A percentile compares a stretch with the other conserved stretches of the same genome.
Conservation (phyloP, 2,888 invertebrate genomes). For the Andrena bucephala region DNA sequence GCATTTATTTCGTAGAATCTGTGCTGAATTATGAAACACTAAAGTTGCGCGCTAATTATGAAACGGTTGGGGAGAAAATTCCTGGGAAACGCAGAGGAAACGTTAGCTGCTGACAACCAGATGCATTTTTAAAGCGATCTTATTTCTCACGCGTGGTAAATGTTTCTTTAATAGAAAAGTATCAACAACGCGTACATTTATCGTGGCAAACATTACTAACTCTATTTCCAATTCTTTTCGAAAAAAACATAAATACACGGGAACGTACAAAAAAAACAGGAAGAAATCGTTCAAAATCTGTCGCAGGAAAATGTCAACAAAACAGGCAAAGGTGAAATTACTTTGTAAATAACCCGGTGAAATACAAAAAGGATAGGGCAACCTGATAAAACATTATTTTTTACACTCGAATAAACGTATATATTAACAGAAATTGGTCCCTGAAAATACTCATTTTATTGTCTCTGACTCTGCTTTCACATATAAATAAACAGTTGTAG, state of each 20-base stretch:
- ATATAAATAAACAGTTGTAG: background rate
- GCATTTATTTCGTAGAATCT: slow-evolving; percentile 12
- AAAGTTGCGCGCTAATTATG: slow-evolving; percentile 16
- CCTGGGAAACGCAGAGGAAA: background rate
- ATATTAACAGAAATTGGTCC: background rate
- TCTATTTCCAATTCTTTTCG: too few species aligned
- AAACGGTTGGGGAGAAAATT: background rate
- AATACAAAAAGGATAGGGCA: background rate
- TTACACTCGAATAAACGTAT: background rate
- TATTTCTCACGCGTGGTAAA: background rate
- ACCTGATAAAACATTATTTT: background rate
- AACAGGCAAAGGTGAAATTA: background rate
- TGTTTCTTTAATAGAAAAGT: background rate
- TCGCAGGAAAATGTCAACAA: background rate
- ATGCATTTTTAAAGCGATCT: background rate
- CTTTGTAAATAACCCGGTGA: background rate
- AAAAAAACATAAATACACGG: too few species aligned
- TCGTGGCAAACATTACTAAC: too few species aligned
- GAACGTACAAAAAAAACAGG: too few species aligned
- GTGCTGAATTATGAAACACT: slow-evolving; percentile 8
- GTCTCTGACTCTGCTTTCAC: background rate
- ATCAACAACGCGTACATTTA: background rate
- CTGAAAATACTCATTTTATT: background rate
- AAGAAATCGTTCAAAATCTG: background rate
- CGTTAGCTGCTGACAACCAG: background rate